phyloP scores from a whole-genome alignment of 2,888 invertebrate genomes.

The Leucophora obtusa region DNA sequence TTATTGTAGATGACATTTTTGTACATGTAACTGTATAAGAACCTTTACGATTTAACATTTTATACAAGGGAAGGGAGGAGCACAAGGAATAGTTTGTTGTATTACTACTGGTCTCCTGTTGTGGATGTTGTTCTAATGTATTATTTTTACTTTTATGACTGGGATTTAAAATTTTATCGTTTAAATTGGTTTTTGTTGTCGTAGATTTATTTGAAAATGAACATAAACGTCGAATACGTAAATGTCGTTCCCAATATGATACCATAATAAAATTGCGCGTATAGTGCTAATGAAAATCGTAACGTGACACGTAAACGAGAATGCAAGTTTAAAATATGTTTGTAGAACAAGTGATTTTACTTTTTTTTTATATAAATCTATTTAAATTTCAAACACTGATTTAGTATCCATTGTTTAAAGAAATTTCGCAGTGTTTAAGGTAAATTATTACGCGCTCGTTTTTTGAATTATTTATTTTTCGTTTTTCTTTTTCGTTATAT shows the following conservation, averaged over 20 bases:
- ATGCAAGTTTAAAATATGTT: background rate
- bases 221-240: constrained; percentile 66
- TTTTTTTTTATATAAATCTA: constrained; percentile 6
- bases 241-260: constrained; percentile 68
- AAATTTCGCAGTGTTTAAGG: constrained; percentile 24
- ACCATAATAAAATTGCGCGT: constrained; percentile 67
- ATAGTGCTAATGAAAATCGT: background rate
- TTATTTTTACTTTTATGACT: constrained; percentile 45
- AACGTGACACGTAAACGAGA: background rate
- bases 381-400: background rate
- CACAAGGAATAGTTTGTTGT: background rate
- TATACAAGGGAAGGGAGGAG: constrained; percentile 31
- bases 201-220: constrained; percentile 47
- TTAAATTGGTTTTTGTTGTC: constrained; percentile 38
- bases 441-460: constrained; percentile 18
- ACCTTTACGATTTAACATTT: constrained; percentile 64
- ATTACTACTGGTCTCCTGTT: background rate
- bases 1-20: constrained; percentile 42
- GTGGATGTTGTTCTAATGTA: constrained; percentile 12
- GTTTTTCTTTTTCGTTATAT: constrained; percentile 34
- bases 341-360: constrained; percentile 7
- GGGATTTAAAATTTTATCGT: constrained; percentile 25
- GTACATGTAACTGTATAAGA: constrained; percentile 62
- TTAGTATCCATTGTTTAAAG: background rate
- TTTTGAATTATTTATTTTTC: no score